phyloP scores from a whole-genome alignment of 2,113 vertebrate species.

The Pterocles burchelli region DNA sequence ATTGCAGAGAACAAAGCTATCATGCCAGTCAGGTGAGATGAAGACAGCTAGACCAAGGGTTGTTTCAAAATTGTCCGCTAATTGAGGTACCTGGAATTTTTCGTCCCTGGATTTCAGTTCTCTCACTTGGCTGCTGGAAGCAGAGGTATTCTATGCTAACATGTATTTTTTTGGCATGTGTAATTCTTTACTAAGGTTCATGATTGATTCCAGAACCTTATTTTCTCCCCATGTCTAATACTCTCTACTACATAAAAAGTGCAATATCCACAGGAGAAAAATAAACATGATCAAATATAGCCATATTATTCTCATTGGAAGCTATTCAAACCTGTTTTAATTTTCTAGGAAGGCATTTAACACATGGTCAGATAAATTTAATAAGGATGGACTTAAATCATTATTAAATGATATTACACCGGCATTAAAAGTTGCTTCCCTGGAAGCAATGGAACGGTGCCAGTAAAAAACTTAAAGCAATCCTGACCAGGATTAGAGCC shows the following conservation, averaged over 20 bases:
- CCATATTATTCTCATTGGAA: background rate
- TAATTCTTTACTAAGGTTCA: background rate
- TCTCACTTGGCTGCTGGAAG: background rate
- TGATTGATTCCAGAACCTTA: background rate
- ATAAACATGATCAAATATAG: background rate
- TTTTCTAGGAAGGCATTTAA: background rate
- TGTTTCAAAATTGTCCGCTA: background rate
- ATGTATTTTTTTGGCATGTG: background rate
- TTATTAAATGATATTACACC: background rate
- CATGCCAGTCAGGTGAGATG: accelerated
- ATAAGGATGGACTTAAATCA: background rate
- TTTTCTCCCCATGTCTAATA: background rate
- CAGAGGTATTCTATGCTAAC: background rate
- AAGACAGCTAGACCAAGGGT: background rate
- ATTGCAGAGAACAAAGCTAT: background rate
- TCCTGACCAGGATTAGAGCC: background rate
- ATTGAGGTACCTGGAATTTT: background rate
- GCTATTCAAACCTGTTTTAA: background rate
- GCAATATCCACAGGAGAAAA: background rate
- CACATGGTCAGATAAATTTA: background rate
- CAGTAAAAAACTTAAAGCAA: constrained; percentile 8
- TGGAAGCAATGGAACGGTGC: background rate
- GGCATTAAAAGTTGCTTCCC: background rate
- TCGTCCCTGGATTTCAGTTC: background rate
- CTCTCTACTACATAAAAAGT: background rate